phyloP scores from a whole-genome alignment of 1,140 invertebrate genomes.

The Ceratoteleas bidentatus region DNA sequence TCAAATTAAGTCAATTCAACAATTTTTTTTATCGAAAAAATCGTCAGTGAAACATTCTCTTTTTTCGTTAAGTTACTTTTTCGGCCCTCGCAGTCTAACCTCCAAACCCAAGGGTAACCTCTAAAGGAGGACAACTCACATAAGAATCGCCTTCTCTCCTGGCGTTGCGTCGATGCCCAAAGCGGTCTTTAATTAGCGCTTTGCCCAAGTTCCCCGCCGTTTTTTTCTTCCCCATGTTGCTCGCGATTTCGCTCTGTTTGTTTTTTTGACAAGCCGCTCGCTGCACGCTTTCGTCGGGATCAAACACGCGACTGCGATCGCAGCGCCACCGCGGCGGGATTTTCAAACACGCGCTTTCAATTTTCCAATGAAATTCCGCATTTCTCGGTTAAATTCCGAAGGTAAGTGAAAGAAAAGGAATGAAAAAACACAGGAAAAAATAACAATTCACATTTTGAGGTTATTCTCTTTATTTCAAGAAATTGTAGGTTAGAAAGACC shows the following conservation, averaged over 20 bases:
- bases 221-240: slow-evolving; percentile 86
- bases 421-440: no score
- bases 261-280: slow-evolving; percentile 20
- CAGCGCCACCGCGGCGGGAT: slow-evolving; percentile 10
- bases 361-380: neutral
- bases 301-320: neutral
- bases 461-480: no score
- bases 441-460: no score
- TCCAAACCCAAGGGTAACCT: slow-evolving; percentile 5
- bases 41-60: no score
- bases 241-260: slow-evolving; percentile 8
- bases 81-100: neutral
- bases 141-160: slow-evolving; percentile 84
- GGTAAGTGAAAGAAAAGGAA: neutral
- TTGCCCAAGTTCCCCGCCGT: slow-evolving; percentile 84
- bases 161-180: slow-evolving; percentile 82
- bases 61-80: slow-evolving; percentile 4
- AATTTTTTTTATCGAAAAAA: no score
- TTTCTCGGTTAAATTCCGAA: neutral
- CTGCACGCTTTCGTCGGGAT: neutral
- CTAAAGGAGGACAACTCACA: slow-evolving; percentile 62
- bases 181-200: slow-evolving; percentile 89
- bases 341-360: neutral
- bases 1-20: no score
- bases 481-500: no score